These are phyloP conservation scores for Coelogynopora nodosa DNA, from an alignment of 2,888 invertebrate species.

Conservation along the genomic window DNA sequence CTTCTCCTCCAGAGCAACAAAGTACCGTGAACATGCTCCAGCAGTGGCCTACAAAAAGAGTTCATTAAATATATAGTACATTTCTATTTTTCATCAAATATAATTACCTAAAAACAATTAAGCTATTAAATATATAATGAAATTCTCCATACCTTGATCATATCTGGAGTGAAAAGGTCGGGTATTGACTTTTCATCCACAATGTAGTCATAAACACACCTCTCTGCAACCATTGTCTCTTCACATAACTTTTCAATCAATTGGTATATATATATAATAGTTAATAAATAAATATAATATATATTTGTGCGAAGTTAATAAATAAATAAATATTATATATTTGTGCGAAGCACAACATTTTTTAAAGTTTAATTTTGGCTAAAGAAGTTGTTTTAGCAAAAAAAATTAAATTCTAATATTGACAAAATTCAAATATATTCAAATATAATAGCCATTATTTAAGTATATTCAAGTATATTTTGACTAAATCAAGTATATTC, in stretches of 20 bases:
- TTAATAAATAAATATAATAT: background rate
- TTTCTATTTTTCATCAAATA: background rate
- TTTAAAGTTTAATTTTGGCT: background rate
- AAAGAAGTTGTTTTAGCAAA: background rate
- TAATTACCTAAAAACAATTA: background rate
- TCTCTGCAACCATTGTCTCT: background rate
- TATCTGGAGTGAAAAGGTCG: background rate
- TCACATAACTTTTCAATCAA: background rate
- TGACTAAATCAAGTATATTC: background rate
- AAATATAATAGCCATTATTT: background rate
- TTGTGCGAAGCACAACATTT: background rate
- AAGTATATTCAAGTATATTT: background rate
- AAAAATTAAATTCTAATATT: background rate
- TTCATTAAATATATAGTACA: background rate
- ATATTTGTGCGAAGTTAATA: background rate
- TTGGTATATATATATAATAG: background rate
- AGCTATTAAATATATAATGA: background rate
- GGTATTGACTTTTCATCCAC: background rate
- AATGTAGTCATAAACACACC: background rate
- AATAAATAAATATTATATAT: background rate
- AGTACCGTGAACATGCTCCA: background rate
- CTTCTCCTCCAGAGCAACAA: background rate
- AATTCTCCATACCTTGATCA: background rate
- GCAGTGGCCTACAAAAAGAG: background rate
- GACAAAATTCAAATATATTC: background rate